phyloP scores from a whole-genome alignment of 2,113 vertebrate genomes.

The Vireo altiloquus region DNA sequence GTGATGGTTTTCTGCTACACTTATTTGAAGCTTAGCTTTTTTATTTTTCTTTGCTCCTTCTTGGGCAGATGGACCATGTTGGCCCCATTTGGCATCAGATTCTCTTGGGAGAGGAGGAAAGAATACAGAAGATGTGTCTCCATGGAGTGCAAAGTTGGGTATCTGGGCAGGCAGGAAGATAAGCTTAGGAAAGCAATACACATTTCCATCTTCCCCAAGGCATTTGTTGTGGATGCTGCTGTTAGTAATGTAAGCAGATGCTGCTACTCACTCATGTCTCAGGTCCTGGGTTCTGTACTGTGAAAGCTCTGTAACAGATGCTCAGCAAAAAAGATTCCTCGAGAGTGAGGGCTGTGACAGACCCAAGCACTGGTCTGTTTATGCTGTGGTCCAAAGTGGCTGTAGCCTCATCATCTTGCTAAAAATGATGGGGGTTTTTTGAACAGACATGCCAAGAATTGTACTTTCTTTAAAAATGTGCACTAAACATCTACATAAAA shows the following conservation, averaged over 20 bases:
- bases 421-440: background rate
- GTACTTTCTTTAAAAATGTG: background rate
- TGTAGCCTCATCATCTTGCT: background rate
- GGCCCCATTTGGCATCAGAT: background rate
- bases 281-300: background rate
- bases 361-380: background rate
- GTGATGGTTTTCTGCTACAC: background rate
- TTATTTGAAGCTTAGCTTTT: background rate
- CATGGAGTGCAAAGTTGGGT: fast-evolving
- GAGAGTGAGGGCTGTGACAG: background rate
- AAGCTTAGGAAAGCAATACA: background rate
- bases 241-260: background rate
- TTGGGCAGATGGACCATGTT: background rate
- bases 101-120: background rate
- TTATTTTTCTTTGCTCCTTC: background rate
- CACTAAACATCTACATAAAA: background rate
- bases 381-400: background rate
- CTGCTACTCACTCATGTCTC: background rate
- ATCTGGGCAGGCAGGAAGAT: background rate
- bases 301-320: background rate
- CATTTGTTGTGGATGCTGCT: background rate
- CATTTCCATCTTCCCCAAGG: background rate
- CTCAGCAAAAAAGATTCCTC: background rate
- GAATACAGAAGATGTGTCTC: background rate
- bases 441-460: background rate